Evolutionary conservation across 2,113 vertebrate species (phyloP), one percentile per base, ranked within the genome.

Genomic region (Trogon surrucura): DNA sequence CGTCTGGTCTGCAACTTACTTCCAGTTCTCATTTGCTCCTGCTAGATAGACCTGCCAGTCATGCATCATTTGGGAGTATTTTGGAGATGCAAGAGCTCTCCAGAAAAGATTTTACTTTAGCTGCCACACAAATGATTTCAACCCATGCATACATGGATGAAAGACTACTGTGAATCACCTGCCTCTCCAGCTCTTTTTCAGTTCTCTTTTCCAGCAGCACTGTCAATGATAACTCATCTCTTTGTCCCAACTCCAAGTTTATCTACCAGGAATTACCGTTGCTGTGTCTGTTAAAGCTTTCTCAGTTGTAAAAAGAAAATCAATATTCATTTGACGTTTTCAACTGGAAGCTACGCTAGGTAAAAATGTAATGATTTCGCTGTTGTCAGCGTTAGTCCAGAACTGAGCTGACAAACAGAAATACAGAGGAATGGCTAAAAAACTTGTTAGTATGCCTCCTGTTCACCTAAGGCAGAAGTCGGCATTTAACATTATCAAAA

Each of bases 301-400:
- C 87, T 82, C 57, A 58, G 57, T 73, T 94, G 60, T 78, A 92
- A 94, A 85, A 80, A 53, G 65, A 73, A 96, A 94, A 91, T 88
- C 81, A 94, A 94, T 96, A 95, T 95, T 97, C 77, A 73, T 95
- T 83, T 94, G 92, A 92, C 2, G 34, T 86, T 87, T 89, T 75
- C 84, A 92, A 57, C 60, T 91, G 82, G 84, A 91, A 79, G 64
- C 53, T 81, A 34, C 29, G 5, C 23, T 41, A 48, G 81, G 57
- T 85, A 91, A 85, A 93, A 83, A 71, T 74, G 16, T 64, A 74
- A 79, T 56, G 78, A 80, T 91, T 93, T 93, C 94, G 82, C 88
- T 92, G 60, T 60, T 92, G 95, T 94, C 80, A 94, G 82, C 69
- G 9, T 17, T 73, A 91, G 65, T 71, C n/a, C 57, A 72, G 54